Conservation (phyloP, 2,797 vertebrate genomes). For the Nasua narica region DNA sequence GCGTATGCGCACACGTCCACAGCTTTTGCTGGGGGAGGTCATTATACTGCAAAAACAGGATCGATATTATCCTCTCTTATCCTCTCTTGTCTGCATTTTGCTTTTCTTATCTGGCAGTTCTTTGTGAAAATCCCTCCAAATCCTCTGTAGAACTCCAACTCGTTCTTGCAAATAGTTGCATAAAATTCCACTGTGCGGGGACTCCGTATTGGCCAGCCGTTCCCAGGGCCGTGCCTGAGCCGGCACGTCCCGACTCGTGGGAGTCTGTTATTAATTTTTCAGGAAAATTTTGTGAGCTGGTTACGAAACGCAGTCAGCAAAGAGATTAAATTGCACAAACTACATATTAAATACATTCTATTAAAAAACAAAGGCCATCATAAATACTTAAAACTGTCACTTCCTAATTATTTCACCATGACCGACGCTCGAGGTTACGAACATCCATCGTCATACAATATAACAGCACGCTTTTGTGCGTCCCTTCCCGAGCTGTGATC, state of each 20-base stretch:
- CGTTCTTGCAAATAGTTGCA: neutral
- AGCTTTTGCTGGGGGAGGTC: neutral
- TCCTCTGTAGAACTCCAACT: neutral
- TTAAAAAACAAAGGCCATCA: neutral
- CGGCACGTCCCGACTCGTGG: rapidly evolving
- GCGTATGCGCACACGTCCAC: rapidly evolving
- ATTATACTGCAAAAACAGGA: neutral
- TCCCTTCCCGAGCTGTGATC: neutral
- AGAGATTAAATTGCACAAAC: neutral
- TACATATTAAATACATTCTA: neutral
- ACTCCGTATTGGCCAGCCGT: rapidly evolving
- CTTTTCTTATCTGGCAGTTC: neutral
- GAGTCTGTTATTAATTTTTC: neutral
- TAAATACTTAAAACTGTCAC: neutral
- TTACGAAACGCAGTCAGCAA: neutral
- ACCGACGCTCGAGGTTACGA: neutral
- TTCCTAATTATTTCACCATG: neutral
- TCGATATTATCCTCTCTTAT: neutral
- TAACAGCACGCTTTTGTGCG: rapidly evolving
- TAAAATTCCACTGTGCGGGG: neutral
- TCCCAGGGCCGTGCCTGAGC: neutral
- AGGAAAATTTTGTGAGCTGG: neutral
- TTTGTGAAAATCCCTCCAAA: neutral
- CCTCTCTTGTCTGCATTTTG: neutral
- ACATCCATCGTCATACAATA: rapidly evolving